phyloP scores from a whole-genome alignment of 1,140 invertebrate genomes.

The Arctopsyche grandis region DNA sequence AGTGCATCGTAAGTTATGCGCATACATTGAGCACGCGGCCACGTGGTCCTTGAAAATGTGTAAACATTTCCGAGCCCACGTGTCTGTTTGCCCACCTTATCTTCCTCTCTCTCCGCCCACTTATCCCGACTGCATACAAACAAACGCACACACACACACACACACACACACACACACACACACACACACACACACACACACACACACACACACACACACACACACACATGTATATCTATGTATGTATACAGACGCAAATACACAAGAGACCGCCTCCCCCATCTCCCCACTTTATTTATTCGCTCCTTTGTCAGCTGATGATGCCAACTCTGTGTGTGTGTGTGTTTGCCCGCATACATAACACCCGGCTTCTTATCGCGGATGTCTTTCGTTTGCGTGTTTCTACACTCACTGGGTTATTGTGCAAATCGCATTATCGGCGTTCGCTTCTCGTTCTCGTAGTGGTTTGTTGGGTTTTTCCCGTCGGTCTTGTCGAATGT shows the following conservation, averaged over 20 bases:
- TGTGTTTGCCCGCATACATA: background rate
- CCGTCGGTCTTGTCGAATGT: too few species aligned
- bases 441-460: too few species aligned
- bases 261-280: too few species aligned
- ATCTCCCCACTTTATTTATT: constrained; percentile 1
- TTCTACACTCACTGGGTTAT: background rate
- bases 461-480: too few species aligned
- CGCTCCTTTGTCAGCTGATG: constrained; percentile 16
- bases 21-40: background rate
- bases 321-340: background rate
- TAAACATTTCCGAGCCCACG: constrained; percentile 24
- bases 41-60: constrained; percentile 17
- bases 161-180: background rate
- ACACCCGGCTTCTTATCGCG: background rate
- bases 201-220: background rate
- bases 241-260: too few species aligned
- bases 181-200: too few species aligned
- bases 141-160: too few species aligned
- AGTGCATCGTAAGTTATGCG: background rate
- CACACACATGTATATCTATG: too few species aligned
- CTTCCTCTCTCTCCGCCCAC: background rate
- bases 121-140: background rate
- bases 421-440: too few species aligned
- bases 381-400: background rate
- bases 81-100: background rate